Base-by-base conservation (phyloP, 2,888 invertebrate species). In the Augochlorella aurata region DNA sequence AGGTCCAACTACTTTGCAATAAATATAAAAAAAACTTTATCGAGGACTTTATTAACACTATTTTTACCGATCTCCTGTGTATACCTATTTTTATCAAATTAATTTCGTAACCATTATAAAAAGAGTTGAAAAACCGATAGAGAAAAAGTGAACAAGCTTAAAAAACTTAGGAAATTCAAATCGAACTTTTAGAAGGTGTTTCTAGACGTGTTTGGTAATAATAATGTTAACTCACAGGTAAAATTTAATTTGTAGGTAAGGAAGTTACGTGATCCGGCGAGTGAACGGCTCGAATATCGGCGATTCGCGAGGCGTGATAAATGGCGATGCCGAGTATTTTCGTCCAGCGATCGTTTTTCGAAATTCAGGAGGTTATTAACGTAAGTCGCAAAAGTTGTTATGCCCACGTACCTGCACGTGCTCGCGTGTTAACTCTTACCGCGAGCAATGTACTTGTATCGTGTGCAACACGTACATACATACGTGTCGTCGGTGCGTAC, bases 381-480 rank as follows among this genome's bases (percentile, higher is more conserved):
- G 16, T 49, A 66, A 47, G 66, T 75, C 44, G 63, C 74, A 75
- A 38, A 21, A 63, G 63, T 63, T 63, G 61, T 63, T 69, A 68
- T 75, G 71, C 58, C 72, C 79, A 81, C 82, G 78, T 84, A 81
- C 83, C 74, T 84, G 84, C 80, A 73, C 66, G 77, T 84, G 78
- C 67, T 68, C 78, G 70, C 73, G 78, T 77, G 74, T 84, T 79
- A 84, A 87, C 87, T 82, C 78, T 80, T 81, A 77, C 77, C 7
- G n/a, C 47, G 58, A 66, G 47, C 49, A 58, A 50, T 74, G 79
- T 78, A 66, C 65, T 49, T 38, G 74, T 83, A 49, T 80, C 76
- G 67, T 74, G 71, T 70, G 52, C 65, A 67, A 4, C 70, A 9
- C 58, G 68, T 77, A 7, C 38, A 5, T 66, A 9, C 58, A 65